Percentiles rank a stretch among this genome's conserved stretches.
These are phyloP conservation scores for Cantharis nigra DNA, from an alignment of 2,888 invertebrate species.

Conservation along the genomic window DNA sequence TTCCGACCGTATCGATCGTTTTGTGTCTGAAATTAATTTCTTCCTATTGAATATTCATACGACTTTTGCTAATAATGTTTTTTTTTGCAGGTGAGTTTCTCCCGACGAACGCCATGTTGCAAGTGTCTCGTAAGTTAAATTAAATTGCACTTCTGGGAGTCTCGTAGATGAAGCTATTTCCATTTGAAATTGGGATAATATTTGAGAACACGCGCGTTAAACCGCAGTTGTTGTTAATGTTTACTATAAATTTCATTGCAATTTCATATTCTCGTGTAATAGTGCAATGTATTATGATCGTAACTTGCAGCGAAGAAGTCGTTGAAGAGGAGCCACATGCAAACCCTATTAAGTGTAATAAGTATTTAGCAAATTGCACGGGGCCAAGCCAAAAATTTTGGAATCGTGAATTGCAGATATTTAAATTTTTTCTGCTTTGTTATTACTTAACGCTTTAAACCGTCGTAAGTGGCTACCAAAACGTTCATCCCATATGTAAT, in stretches of 20 bases:
- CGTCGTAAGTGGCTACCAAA: constrained; percentile 27
- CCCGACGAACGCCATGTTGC: background rate
- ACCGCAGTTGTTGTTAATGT: background rate
- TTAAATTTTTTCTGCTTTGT: constrained; percentile 26
- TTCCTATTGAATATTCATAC: background rate
- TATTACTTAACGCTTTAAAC: constrained; percentile 26
- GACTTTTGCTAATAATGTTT: background rate
- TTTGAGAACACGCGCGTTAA: background rate
- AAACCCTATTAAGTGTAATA: background rate
- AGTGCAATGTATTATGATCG: background rate
- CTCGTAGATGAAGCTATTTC: background rate
- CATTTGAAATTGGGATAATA: background rate
- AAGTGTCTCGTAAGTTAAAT: background rate
- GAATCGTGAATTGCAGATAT: constrained; percentile 9
- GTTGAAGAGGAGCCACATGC: background rate
- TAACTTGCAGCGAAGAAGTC: background rate
- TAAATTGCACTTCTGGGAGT: background rate
- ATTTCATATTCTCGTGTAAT: background rate
- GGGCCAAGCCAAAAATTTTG: background rate
- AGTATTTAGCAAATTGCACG: background rate
- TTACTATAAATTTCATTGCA: background rate
- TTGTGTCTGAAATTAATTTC: background rate
- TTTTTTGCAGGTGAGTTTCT: background rate
- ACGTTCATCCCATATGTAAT: constrained; percentile 25
- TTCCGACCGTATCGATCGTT: background rate